A percentile compares a stretch with the other conserved stretches of the same genome.
Conservation (phyloP, 53 echinoderm and acorn worm genomes). For the Glandiceps talaboti region DNA sequence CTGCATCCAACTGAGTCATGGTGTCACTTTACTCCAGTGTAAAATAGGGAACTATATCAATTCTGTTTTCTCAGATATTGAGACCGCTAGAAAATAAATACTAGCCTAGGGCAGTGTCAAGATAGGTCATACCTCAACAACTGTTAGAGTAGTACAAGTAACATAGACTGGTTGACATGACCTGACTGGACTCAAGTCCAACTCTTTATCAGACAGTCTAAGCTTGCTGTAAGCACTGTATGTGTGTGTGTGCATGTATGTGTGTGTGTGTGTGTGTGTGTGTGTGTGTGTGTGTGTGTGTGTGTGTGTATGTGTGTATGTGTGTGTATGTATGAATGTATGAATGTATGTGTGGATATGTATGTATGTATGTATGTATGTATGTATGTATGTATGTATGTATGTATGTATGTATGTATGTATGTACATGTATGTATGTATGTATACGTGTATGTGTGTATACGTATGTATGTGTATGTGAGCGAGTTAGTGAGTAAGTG, state of each 20-base stretch:
- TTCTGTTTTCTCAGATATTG: background rate
- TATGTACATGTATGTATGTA: background rate
- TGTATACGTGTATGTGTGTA: background rate
- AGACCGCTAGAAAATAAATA: background rate
- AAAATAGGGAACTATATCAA: background rate
- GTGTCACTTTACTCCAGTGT: background rate
- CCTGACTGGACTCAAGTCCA: no score
- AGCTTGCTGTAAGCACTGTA: no score
- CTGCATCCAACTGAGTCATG: background rate
- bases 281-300: background rate
- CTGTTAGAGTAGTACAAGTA: no score
- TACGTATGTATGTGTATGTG: background rate
- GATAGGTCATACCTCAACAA: no score
- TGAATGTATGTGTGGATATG: background rate
- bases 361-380: background rate
- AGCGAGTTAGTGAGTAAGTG: background rate
- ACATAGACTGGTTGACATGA: no score
- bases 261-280: background rate
- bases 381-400: background rate
- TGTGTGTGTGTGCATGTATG: background rate
- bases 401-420: background rate
- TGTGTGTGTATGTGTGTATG: background rate
- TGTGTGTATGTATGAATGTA: background rate
- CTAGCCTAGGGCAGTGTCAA: background rate
- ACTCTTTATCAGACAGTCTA: no score